phyloP scores from a whole-genome alignment of 1,140 invertebrate species.

The Brachionus rubens region DNA sequence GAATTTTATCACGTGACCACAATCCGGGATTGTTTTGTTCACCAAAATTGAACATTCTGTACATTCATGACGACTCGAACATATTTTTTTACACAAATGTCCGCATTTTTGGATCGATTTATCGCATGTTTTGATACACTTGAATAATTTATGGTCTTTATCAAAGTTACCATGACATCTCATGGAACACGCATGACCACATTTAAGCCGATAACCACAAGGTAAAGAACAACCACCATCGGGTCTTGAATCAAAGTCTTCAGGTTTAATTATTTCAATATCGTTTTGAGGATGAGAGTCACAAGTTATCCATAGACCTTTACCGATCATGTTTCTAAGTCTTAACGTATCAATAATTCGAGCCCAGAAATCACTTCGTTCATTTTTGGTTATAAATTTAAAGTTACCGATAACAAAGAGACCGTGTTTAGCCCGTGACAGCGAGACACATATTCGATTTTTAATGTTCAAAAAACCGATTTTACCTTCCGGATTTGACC shows the following conservation, averaged over 20 bases:
- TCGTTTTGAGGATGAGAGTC: slow-evolving; percentile 46
- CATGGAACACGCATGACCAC: slow-evolving; percentile 56
- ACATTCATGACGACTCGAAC: neutral
- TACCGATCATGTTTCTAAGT: neutral
- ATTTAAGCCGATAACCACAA: slow-evolving; percentile 54
- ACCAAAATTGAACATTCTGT: neutral
- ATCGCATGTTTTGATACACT: slow-evolving; percentile 53
- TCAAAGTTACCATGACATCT: slow-evolving; percentile 51
- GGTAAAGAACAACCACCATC: slow-evolving; percentile 58
- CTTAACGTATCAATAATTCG: slow-evolving; percentile 51
- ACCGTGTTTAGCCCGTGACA: slow-evolving; percentile 75
- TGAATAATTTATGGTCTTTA: neutral
- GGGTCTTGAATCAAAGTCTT: slow-evolving; percentile 58
- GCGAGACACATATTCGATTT: slow-evolving; percentile 77
- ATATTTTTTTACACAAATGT: slow-evolving; percentile 46
- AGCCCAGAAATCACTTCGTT: slow-evolving; percentile 56
- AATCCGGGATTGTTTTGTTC: neutral
- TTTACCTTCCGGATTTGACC: slow-evolving; percentile 67
- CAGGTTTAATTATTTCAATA: slow-evolving; percentile 48
- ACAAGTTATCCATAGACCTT: neutral
- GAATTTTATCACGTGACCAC: slow-evolving; percentile 13
- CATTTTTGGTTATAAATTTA: slow-evolving; percentile 59
- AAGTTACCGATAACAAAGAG: slow-evolving; percentile 70
- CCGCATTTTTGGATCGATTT: slow-evolving; percentile 39
- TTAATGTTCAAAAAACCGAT: slow-evolving; percentile 74